Evolutionary conservation across 2,888 invertebrate genomes (phyloP).

Genomic region (Brachypalpus laphriformis): DNA sequence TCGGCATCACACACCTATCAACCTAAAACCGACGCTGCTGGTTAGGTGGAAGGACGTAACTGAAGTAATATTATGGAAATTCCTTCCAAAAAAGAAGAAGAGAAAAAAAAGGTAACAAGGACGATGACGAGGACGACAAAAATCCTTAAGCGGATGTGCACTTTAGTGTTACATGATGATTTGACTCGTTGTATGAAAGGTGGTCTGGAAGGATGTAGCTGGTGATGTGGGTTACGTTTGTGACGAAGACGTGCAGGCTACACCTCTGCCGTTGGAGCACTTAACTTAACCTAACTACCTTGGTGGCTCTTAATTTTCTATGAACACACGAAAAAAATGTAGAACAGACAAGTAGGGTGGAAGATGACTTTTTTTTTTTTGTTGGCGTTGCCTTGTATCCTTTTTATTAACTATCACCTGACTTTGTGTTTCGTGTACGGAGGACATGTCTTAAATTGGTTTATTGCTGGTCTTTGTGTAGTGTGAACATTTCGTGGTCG

Average conservation of each 20-base stretch:
- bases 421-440: constrained; percentile 16
- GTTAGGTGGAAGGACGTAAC: constrained; percentile 60
- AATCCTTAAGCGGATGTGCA: constrained; percentile 71
- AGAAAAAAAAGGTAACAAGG: neutral
- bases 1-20: constrained; percentile 47
- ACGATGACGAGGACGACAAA: constrained; percentile 35
- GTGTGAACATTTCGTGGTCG: constrained; percentile 19
- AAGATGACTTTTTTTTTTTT: constrained; percentile 1
- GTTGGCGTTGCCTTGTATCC: neutral
- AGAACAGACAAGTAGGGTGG: neutral
- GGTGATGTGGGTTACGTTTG: constrained; percentile 22
- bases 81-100: constrained; percentile 24
- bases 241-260: constrained; percentile 51
- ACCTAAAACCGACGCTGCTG: constrained; percentile 25
- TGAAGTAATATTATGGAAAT: constrained; percentile 71
- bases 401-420: constrained; percentile 56
- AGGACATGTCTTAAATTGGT: constrained; percentile 52
- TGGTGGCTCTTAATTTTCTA: constrained; percentile 62
- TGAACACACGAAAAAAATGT: constrained; percentile 4
- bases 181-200: constrained; percentile 36
- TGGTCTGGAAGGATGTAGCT: too few species aligned
- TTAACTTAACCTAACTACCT: constrained; percentile 66
- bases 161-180: constrained; percentile 68
- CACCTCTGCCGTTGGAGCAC: constrained; percentile 44
- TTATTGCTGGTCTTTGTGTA: constrained; percentile 56